phyloP scores from a whole-genome alignment of 2,797 vertebrate genomes.

The Discoglossus pictus region DNA sequence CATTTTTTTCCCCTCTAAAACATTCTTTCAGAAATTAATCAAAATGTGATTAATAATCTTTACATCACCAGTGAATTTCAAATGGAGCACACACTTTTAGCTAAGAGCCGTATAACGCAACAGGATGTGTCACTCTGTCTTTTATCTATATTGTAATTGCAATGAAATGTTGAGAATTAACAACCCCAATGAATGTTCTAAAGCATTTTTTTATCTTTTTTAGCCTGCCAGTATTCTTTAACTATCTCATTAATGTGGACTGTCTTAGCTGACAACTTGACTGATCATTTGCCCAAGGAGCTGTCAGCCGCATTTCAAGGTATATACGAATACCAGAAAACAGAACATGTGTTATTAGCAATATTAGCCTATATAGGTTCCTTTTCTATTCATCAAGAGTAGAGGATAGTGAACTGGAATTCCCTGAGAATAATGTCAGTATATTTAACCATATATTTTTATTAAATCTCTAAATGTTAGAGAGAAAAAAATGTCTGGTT shows the following conservation, averaged over 20 bases:
- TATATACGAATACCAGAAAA: conserved; percentile 23
- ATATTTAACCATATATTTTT: no score
- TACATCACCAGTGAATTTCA: no score
- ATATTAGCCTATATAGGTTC: conserved; percentile 28
- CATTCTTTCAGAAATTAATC: no score
- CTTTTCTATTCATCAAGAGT: no score
- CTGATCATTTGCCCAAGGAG: not conserved
- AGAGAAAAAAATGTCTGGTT: no score
- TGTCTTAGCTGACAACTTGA: conserved; percentile 20
- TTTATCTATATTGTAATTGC: not conserved
- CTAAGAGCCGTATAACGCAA: not conserved
- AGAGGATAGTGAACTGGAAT: no score
- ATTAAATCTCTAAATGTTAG: no score
- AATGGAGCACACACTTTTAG: no score
- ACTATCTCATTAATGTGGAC: not conserved
- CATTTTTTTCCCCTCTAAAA: no score
- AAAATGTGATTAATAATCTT: no score
- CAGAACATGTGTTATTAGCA: conserved; percentile 22
- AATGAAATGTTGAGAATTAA: accelerated
- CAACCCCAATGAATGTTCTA: not conserved
- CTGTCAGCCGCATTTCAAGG: conserved; percentile 7
- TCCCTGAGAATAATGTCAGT: no score
- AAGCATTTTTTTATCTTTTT: conserved; percentile 7
- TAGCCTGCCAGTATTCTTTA: not conserved
- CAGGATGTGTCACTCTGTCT: not conserved